Evolutionary conservation across 2,797 vertebrate genomes (phyloP), one percentile per base, ranked within the genome.

Genomic region (Somateria mollissima): DNA sequence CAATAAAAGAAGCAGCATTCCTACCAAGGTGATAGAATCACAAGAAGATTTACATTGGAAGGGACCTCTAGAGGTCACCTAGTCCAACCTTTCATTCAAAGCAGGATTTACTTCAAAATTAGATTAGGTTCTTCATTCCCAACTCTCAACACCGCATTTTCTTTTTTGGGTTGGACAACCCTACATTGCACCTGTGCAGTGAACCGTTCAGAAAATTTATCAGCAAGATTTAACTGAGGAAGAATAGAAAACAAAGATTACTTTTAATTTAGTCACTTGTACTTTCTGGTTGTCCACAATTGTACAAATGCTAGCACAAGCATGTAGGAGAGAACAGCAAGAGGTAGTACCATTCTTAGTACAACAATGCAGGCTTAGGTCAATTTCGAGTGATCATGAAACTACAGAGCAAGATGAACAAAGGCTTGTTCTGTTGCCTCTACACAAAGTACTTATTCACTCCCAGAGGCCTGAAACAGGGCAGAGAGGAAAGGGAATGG

Each of bases 1-100:
- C 72, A 84, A 93, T 84, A 94, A 92, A 88, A 90, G 76, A 65
- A 84, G 87, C 45, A 62, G 27, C 58, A 7, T 20, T 72, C 70
- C 90, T 86, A 69, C 66, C 85, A 81, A 94, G 93, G 90, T 88
- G 76, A 94, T 2, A 84, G 70, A 92, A 84, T 45, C 82, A 85
- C 41, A 45, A 76, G 39, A 81, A 75, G 82, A 94, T 75, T 89
- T 93, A 79, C 41, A 83, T 83, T 91, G 65, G 28, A 91, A 94
- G 41, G 57, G 85, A 75, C 41, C 82, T 91, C 79, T 69, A 43
- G 70, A 90, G 41, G 62, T 94, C 85, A 92, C 49, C 17, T 10
- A 58, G 49, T 69, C 62, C 58, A 94, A 34, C 27, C 65, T 72
- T 28, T 54, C 54, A 51, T 36, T 92, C 41, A 54, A 89, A 91